Percentiles rank a stretch among this genome's conserved stretches.
Conservation (phyloP, 2,797 vertebrate genomes). For the Eurystomus glaucurus region DNA sequence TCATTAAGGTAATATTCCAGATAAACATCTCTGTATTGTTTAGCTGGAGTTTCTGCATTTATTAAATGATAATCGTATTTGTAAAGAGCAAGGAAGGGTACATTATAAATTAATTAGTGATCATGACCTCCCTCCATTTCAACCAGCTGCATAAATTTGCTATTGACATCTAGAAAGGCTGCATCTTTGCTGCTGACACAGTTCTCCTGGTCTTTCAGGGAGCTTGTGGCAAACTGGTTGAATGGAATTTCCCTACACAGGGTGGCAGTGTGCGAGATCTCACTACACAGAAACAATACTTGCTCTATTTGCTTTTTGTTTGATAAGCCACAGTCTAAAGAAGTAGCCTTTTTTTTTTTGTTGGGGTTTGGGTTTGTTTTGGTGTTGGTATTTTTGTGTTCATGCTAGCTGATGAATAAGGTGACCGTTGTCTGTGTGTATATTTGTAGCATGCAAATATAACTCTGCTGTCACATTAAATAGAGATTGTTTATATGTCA, state of each 20-base stretch:
- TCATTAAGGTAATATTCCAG: neutral
- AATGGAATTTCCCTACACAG: slow-evolving; percentile 22
- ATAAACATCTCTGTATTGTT: neutral
- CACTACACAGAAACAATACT: neutral
- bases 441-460: neutral
- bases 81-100: neutral
- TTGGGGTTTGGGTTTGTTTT: neutral
- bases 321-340: slow-evolving; percentile 6
- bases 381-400: neutral
- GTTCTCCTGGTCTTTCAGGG: neutral
- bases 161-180: neutral
- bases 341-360: neutral
- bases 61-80: neutral
- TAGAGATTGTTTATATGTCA: neutral
- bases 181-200: neutral
- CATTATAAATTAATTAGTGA: slow-evolving; percentile 1
- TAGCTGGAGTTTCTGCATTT: neutral
- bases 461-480: neutral
- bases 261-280: slow-evolving; percentile 1
- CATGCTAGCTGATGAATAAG: neutral
- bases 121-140: neutral
- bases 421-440: neutral
- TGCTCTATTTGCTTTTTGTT: slow-evolving; percentile 21
- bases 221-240: neutral
- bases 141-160: neutral